phyloP scores from a whole-genome alignment of 2,113 vertebrate species.

The Gadus chalcogrammus region DNA sequence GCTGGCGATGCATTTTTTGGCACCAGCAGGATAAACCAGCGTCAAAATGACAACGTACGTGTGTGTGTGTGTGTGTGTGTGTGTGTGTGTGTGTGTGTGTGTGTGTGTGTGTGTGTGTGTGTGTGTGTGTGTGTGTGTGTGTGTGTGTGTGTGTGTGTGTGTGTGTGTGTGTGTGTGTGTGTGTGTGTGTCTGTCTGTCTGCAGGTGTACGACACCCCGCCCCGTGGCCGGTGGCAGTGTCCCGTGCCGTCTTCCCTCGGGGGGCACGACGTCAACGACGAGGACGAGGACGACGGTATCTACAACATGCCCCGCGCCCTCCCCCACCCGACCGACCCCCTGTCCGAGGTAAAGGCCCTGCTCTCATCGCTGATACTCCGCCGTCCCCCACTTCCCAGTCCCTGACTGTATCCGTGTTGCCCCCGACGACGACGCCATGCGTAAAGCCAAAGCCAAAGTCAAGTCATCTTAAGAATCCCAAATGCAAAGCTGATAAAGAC shows the following conservation, averaged over 20 bases:
- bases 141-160: background rate
- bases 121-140: too few species aligned
- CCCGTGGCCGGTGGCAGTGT: conserved; percentile 71
- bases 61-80: too few species aligned
- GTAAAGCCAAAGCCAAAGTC: too few species aligned
- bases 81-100: too few species aligned
- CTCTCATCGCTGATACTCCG: background rate
- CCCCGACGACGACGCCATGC: background rate
- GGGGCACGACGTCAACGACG: too few species aligned
- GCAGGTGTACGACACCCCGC: conserved; percentile 78
- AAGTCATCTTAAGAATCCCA: too few species aligned
- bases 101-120: too few species aligned
- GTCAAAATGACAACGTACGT: background rate
- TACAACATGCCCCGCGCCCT: conserved; percentile 75
- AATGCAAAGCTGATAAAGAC: too few species aligned
- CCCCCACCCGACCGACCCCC: conserved; percentile 53
- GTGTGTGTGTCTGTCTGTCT: background rate
- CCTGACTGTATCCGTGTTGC: too few species aligned
- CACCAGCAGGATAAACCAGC: background rate
- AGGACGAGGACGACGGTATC: conserved; percentile 63
- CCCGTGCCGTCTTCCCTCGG: conserved; percentile 33
- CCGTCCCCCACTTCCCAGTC: too few species aligned
- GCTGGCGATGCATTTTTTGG: too few species aligned
- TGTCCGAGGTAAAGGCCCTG: conserved; percentile 64
- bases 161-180: background rate